Evolutionary conservation across 2,113 vertebrate genomes (phyloP).

Genomic region (Colinus virginianus): DNA sequence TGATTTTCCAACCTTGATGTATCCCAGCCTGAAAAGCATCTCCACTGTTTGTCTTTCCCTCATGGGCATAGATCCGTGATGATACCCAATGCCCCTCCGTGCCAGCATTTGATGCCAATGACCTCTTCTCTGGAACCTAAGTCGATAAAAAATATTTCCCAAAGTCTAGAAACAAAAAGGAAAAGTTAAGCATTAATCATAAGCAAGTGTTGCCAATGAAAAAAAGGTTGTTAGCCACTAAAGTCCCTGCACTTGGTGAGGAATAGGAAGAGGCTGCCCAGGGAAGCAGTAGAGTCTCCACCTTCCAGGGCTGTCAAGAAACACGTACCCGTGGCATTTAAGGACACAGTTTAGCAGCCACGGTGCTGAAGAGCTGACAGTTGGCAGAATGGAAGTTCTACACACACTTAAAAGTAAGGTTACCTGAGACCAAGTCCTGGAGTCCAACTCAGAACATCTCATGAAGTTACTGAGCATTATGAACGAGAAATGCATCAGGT

Average conservation of each 20-base stretch:
- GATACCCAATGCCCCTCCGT: slow-evolving; percentile 73
- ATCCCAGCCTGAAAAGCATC: slow-evolving; percentile 79
- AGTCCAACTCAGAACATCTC: not conserved
- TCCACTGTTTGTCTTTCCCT: slow-evolving; percentile 72
- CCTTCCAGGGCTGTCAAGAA: too few relatives aligned
- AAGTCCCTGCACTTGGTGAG: not conserved
- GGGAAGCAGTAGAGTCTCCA: too few relatives aligned
- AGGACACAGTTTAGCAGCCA: too few relatives aligned
- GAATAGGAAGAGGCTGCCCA: too few relatives aligned
- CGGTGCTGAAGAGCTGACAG: not conserved
- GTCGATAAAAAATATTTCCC: slow-evolving; percentile 46
- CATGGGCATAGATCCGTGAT: slow-evolving; percentile 3
- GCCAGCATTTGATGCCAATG: slow-evolving; percentile 35
- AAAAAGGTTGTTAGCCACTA: not conserved
- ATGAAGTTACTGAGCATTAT: not conserved
- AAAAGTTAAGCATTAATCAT: not conserved
- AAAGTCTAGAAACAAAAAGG: slow-evolving; percentile 51
- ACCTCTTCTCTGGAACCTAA: slow-evolving; percentile 34
- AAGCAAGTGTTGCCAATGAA: not conserved
- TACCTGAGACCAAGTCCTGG: not conserved
- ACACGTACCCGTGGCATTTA: too few relatives aligned
- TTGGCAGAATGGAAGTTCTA: not conserved
- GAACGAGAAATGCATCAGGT: not conserved
- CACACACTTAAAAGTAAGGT: not conserved
- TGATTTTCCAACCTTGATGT: slow-evolving; percentile 67